Percentiles rank a stretch among this genome's conserved stretches.
These are phyloP conservation scores for Bombus huntii DNA, from an alignment of 1,140 invertebrate genomes.

Conservation along the genomic window DNA sequence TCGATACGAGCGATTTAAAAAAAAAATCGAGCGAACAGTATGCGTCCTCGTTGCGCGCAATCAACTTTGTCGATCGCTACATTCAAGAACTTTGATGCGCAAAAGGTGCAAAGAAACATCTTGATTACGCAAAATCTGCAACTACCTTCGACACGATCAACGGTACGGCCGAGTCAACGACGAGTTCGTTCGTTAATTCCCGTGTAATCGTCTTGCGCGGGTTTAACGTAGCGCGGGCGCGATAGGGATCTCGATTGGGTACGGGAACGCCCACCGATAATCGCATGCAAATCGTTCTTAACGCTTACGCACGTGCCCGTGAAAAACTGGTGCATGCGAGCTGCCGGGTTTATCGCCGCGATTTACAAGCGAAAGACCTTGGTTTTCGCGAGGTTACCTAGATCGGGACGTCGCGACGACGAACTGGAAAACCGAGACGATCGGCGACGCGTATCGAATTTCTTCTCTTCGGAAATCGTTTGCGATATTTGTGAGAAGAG, in stretches of 20 bases:
- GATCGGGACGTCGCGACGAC: not conserved
- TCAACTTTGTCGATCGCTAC: not conserved
- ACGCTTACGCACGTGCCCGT: constrained; percentile 52
- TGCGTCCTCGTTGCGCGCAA: too few relatives aligned
- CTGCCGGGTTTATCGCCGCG: not conserved
- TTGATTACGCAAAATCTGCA: not conserved
- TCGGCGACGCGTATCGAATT: not conserved
- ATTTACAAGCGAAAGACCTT: not conserved
- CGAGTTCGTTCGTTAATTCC: constrained; percentile 41
- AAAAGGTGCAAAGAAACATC: not conserved
- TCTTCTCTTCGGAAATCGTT: not conserved
- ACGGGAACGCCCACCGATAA: constrained; percentile 71
- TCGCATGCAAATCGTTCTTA: constrained; percentile 69
- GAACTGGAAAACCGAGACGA: not conserved
- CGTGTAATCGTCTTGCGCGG: constrained; percentile 56
- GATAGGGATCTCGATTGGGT: constrained; percentile 72
- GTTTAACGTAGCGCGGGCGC: constrained; percentile 40
- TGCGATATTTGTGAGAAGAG: too few relatives aligned
- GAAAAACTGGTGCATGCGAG: constrained; percentile 55
- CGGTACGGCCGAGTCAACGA: not conserved
- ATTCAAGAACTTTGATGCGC: not conserved
- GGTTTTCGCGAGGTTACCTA: not conserved
- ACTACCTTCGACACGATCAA: not conserved
- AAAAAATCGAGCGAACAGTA: not conserved
- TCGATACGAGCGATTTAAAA: not conserved